Base-by-base conservation (phyloP, 2,113 vertebrate genomes). In the Odobenus rosmarus region DNA sequence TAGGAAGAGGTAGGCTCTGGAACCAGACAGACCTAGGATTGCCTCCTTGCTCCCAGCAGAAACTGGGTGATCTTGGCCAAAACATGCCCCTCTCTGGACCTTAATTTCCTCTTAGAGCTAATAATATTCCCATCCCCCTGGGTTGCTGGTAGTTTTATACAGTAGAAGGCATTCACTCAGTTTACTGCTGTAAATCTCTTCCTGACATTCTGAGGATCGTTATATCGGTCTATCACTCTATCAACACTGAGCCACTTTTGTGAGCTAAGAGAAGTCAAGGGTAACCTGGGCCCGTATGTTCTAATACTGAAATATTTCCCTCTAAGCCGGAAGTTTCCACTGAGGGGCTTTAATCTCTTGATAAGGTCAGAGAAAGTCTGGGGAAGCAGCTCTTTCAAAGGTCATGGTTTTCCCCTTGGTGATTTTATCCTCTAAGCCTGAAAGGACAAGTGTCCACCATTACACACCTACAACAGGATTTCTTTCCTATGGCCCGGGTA, bases 311-410 rank as follows among this genome's bases (percentile, higher is more conserved):
- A 86, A 79, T 89, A 67, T 83, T 86, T 95, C 81, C n/a, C 49
- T 92, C 57, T 82, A 89, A 96, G 53, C 64, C 24, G 71, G 36
- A 87, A 92, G 31, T 39, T 95, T 91, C 62, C 86, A 76, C 18
- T 82, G 59, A 95, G 59, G 89, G 57, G 31, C 51, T 98, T 95
- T 97, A 92, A 97, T 97, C 88, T 97, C 91, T 94, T 92, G 77
- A 95, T 71, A 96, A 96, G 85, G 59, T 96, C 92, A 96, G 28
- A 93, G 77, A 95, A 95, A 76, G 62, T 53, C 59, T 67, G 39
- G 79, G 26, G 39, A 92, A 94, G 71, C n/a, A 83, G 16, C 61
- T 97, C 90, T 92, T 89, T 64, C 39, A 96, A 95, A 95, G 95
- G 90, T 95, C 61, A 89, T 86, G 72, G 31, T 33, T 92, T 90